Base-by-base conservation (phyloP, 92 coral and sea anemone species). In the Porites divaricata region DNA sequence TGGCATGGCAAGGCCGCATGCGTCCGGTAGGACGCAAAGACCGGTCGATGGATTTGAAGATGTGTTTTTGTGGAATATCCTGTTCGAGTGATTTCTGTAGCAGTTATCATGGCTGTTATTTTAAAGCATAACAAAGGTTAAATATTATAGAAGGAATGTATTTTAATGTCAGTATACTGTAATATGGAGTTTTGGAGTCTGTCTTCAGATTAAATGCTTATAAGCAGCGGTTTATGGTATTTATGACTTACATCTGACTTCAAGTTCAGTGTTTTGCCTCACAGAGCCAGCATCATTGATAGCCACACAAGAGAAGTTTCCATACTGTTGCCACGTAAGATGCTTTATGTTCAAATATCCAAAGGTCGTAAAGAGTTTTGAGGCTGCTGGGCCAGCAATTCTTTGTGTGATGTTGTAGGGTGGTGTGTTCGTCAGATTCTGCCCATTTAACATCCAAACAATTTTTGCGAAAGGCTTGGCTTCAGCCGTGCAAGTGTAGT, bases 401-500 rank as follows among this genome's bases (percentile, higher is more conserved):
- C 51, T 25, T 16, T 8, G 4, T 15, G 81, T 72, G 72, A 88
- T 88, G 67, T 85, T 67, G 61, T 93, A 84, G 6, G 87, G 91
- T 4, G 77, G 73, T 1, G 86, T 84, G 15, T 49, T 20, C 0
- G 94, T 90, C 52, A 93, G 84, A 88, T 91, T 85, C 58, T 82
- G 58, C 10, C 90, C 88, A 84, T 92, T 76, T 67, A 91, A 72
- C 24, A 41, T 54, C 98, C 98, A 96, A n/a, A 63, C 25, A 20
- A 96, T 86, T 0, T 50, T 15, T n/a, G 98, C 90, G 1, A 65
- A 51, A 1, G 98, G 98, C 81, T 90, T 96, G 17, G 91, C 98
- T 2, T 89, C 78, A 59, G 88, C 96, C 71, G 70, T 64, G n/a
- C 99, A 96, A 1, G 95, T 88, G 72, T 92, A 89, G 26, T 90